These are phyloP conservation scores for Epinotia nisella DNA, from an alignment of 2,888 invertebrate species.

Conservation along the genomic window DNA sequence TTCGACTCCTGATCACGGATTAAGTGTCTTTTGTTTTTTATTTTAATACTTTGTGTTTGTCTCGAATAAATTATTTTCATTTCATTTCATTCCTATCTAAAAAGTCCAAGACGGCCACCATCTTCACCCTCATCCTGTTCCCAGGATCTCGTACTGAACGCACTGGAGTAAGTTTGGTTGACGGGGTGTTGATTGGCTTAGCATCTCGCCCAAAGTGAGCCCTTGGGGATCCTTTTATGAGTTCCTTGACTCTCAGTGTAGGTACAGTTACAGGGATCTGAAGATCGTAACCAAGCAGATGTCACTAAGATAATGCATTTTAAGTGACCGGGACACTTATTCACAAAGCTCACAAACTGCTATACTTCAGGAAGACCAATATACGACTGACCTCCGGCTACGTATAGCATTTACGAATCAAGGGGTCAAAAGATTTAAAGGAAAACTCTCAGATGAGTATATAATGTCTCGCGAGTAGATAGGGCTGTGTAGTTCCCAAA, in stretches of 20 bases:
- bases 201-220: not conserved
- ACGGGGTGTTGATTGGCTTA: too few species aligned
- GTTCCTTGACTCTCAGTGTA: conserved; percentile 16
- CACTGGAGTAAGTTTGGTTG: too few species aligned
- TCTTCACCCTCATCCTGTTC: too few species aligned
- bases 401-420: not conserved
- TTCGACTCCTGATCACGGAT: too few species aligned
- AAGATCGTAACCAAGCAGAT: not conserved
- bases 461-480: not conserved
- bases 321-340: not conserved
- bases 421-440: not conserved
- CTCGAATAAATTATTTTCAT: too few species aligned
- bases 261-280: not conserved
- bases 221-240: conserved; percentile 7
- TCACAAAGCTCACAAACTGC: not conserved
- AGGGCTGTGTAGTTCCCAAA: conserved; percentile 30
- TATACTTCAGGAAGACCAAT: not conserved
- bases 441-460: not conserved
- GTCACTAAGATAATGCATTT: not conserved
- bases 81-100: too few species aligned
- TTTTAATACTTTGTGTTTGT: too few species aligned
- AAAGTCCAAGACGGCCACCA: too few species aligned
- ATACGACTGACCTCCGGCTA: not conserved
- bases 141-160: too few species aligned
- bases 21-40: too few species aligned